Evolutionary conservation across 2,113 vertebrate genomes (phyloP), one percentile per base, ranked within the genome.

Genomic region (Zosterops borbonicus): DNA sequence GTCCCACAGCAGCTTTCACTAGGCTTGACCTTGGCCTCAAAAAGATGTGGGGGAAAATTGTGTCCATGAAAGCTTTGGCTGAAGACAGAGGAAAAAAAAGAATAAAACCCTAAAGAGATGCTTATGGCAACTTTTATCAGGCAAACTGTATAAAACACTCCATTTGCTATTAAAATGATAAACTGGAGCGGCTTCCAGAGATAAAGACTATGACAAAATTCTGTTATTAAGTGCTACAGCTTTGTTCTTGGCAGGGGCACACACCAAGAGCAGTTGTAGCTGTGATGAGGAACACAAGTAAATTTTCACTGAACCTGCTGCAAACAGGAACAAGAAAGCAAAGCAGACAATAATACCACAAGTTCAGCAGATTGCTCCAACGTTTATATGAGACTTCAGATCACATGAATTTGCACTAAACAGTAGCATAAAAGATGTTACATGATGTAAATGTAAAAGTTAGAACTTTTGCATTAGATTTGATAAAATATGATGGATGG

Each of bases 101-200:
- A 52, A 42, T 15, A 33, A 42, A 71, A 62, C 17, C 39, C 55
- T 53, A 37, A 50, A 64, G 20, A 52, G 21, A 27, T 22, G 55
- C 28, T 85, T 79, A 39, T 0, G 1, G 80, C 53, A 82, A 49
- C 29, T 83, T 90, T 74, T 81, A 71, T 79, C 90, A 53, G 56
- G 46, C 41, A 70, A 35, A 35, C 55, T 41, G 23, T 60, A 81
- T 80, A 93, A 86, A 93, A 53, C n/a, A 69, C 0, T 0, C 29
- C 14, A 65, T 84, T 95, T 89, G 46, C 55, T 91, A 88, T 93
- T 95, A 85, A 90, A 87, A 85, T 92, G 52, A 90, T 83, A 65
- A 95, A 76, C 50, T 60, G 44, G 44, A 83, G 68, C 39, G 85
- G 46, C 65, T 80, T 83, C 37, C 74, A 91, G 86, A 90, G 76